Base-by-base conservation (phyloP, 2,888 invertebrate genomes). In the Slavum lentiscoides region DNA sequence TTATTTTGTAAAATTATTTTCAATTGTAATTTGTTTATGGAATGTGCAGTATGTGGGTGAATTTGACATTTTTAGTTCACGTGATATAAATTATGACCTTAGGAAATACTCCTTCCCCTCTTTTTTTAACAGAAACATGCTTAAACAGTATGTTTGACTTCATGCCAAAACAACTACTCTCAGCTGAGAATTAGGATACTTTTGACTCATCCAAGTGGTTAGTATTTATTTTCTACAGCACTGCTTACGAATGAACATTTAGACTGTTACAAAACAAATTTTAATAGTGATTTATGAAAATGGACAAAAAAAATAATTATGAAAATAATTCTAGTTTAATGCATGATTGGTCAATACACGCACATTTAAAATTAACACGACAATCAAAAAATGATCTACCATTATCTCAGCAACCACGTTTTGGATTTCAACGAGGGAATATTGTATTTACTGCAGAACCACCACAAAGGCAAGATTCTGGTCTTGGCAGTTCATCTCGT, bases 361-460 rank as follows among this genome's bases (percentile, higher is more conserved):
- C 80, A 39, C 64, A 70, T 70, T 55, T 80, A 58, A 70, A 80
- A 80, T 19, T 80, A 58, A 80, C 37, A 70, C 80, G 72, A 80
- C 30, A 17, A 19, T 21, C 80, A 3, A 67, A 68, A 30, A 59
- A 59, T 8, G 39, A 55, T 64, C 53, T 39, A 64, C 23, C 62
- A 64, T 6, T 70, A 43, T 39, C 70, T 21, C 64, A 77, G 5
- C 81, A 75, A 61, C 76, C 82, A 15, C 67, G 61, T 43, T 88
- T 87, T 82, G 88, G 87, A 5, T 89, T 89, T 83, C 89, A 88
- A 83, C 86, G 88, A 39, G 89, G 90, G 8, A 89, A 89, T 84
- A 86, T 90, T 82, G 83, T 88, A 6, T 89, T 90, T 83, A 89
- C 89, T 0, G 88, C 89, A 1, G 70, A 74, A 59, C 83, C 82